A percentile compares a stretch with the other conserved stretches of the same genome.
Conservation (phyloP, 2,888 invertebrate genomes). For the Apamea monoglypha region DNA sequence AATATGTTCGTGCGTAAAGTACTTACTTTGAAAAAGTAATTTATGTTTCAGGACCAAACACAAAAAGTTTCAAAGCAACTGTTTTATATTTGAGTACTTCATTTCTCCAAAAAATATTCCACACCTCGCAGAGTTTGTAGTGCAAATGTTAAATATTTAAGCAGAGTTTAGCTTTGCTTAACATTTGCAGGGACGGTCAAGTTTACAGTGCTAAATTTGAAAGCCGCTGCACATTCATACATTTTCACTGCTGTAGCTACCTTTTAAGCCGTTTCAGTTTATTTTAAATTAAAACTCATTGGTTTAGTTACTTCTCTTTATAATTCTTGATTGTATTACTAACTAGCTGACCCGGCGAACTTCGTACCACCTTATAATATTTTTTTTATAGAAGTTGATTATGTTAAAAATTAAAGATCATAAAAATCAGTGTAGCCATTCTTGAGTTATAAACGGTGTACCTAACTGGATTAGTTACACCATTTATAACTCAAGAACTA, state of each 20-base stretch:
- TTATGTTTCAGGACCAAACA: constrained; percentile 5
- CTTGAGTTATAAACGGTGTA: no score
- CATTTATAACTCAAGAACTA: no score
- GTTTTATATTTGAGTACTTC: constrained; percentile 34
- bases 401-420: background rate
- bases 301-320: background rate
- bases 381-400: no score
- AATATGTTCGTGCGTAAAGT: constrained; percentile 5
- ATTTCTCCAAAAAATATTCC: constrained; percentile 40
- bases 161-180: constrained; percentile 39
- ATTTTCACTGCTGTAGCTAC: constrained; percentile 1
- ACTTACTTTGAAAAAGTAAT: constrained; percentile 25
- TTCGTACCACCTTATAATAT: background rate
- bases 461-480: no score
- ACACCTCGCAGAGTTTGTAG: constrained; percentile 16
- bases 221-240: constrained; percentile 34
- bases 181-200: constrained; percentile 31
- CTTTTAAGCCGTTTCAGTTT: constrained; percentile 9
- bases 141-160: constrained; percentile 45
- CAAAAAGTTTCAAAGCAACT: constrained; percentile 29
- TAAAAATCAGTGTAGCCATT: background rate
- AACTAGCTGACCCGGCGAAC: background rate
- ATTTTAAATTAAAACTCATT: constrained; percentile 13
- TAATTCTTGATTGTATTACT: background rate
- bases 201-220: constrained; percentile 31